phyloP scores from a whole-genome alignment of 2,888 invertebrate genomes.

The Macaria liturata region DNA sequence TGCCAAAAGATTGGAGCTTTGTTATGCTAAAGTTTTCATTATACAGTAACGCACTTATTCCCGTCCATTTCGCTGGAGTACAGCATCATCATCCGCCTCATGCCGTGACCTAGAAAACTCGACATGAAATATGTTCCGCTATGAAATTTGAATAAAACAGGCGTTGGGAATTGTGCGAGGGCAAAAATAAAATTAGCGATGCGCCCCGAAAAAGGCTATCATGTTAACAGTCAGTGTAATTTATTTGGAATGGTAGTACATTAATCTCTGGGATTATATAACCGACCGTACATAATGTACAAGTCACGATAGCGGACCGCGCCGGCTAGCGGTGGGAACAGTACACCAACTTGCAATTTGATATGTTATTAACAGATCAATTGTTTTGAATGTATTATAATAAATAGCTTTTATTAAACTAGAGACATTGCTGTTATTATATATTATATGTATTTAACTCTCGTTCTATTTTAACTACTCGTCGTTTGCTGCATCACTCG shows the following conservation, averaged over 20 bases:
- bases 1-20: constrained; percentile 31
- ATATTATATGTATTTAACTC: no score
- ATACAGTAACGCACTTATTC: constrained; percentile 38
- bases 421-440: no score
- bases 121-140: constrained; percentile 66
- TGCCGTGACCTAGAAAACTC: constrained; percentile 56
- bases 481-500: no score
- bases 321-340: constrained; percentile 7
- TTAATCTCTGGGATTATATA: constrained; percentile 43
- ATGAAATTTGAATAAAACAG: constrained; percentile 65
- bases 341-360: background rate
- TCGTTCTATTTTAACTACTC: no score
- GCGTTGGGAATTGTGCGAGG: constrained; percentile 33
- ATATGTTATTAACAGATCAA: no score
- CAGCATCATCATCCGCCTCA: constrained; percentile 38
- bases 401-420: no score
- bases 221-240: constrained; percentile 49
- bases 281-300: constrained; percentile 37
- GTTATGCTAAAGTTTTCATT: constrained; percentile 42
- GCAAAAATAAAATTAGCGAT: constrained; percentile 56
- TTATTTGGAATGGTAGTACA: constrained; percentile 50
- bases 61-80: constrained; percentile 40
- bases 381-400: no score
- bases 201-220: constrained; percentile 42
- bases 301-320: constrained; percentile 31